Conservation (phyloP, 2,113 vertebrate species). For the Cariama cristata region DNA sequence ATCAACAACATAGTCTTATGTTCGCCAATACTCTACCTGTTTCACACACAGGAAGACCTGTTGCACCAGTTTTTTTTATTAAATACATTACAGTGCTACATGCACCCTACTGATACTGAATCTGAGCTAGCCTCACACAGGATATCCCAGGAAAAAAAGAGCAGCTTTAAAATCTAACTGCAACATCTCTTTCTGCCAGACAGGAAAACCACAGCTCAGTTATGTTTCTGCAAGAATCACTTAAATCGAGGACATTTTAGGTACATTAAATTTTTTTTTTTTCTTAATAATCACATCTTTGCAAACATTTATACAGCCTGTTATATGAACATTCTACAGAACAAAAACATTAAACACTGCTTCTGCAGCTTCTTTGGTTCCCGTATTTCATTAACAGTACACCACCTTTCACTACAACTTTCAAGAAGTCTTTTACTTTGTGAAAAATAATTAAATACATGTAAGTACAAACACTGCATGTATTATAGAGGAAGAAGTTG, state of each 20-base stretch:
- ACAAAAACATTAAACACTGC: background rate
- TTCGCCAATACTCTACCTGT: background rate
- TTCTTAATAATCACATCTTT: background rate
- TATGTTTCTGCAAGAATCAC: background rate
- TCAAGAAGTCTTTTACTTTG: background rate
- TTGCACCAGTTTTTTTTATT: background rate
- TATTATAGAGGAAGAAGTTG: background rate
- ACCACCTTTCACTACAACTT: background rate
- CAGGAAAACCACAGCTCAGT: background rate
- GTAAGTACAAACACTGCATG: background rate
- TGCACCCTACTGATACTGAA: background rate
- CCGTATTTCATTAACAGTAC: background rate
- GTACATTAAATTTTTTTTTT: background rate
- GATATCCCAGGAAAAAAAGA: background rate
- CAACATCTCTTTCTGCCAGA: background rate
- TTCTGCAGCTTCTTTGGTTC: background rate
- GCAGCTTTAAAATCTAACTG: background rate
- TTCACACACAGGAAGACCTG: background rate
- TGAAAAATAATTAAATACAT: background rate
- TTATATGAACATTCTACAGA: background rate
- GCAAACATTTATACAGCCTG: background rate
- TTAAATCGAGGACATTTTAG: background rate
- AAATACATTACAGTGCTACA: background rate
- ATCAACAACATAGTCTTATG: background rate
- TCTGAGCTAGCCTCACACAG: background rate